Conservation (phyloP, 2,797 vertebrate species). For the Myoxocephalus aenaeus region DNA sequence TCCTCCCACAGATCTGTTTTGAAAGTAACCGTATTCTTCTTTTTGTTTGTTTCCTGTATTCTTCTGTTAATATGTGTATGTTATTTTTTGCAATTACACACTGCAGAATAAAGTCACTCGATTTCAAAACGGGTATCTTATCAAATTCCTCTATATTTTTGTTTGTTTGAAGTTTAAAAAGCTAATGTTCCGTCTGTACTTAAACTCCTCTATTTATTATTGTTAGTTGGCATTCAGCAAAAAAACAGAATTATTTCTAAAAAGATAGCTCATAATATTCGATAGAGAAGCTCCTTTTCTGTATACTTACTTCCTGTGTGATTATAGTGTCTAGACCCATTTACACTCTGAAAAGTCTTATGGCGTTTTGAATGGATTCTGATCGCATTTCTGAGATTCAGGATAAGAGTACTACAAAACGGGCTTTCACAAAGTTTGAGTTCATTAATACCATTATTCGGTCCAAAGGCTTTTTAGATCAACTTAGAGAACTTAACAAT, state of each 20-base stretch:
- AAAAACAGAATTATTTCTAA: slow-evolving; percentile 8
- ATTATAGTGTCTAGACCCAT: slow-evolving; percentile 16
- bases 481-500: slow-evolving; percentile 46
- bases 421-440: slow-evolving; percentile 21
- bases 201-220: slow-evolving; percentile 11
- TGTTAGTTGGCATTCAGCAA: slow-evolving; percentile 5
- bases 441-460: slow-evolving; percentile 45
- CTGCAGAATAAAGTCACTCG: neutral
- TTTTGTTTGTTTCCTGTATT: slow-evolving; percentile 1
- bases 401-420: slow-evolving; percentile 32
- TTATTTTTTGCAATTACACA: neutral
- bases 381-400: slow-evolving; percentile 46
- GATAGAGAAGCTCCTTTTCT: slow-evolving; percentile 5
- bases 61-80: neutral
- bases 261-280: slow-evolving; percentile 13
- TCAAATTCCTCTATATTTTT: neutral
- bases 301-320: slow-evolving; percentile 16
- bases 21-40: neutral
- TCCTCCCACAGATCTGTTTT: slow-evolving; percentile 3
- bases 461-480: slow-evolving; percentile 24
- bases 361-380: slow-evolving; percentile 45
- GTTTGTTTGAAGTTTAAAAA: neutral
- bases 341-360: slow-evolving; percentile 22
- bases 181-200: slow-evolving; percentile 11
- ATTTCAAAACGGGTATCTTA: neutral